A percentile compares a stretch with the other conserved stretches of the same genome.
phyloP scores from a whole-genome alignment of 2,888 invertebrate genomes.

The Habrosyne pyritoides region DNA sequence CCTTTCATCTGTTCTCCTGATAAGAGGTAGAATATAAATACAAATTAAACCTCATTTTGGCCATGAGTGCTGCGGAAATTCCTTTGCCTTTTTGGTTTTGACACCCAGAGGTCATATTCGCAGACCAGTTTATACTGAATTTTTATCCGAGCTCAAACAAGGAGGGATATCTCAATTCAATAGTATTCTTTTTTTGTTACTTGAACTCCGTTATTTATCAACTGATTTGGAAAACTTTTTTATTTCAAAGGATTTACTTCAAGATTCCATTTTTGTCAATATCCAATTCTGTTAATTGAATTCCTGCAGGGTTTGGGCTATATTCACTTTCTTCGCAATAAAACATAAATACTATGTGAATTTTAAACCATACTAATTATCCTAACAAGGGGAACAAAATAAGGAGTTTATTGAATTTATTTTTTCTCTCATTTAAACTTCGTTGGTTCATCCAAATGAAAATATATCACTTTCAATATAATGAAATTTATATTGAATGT shows the following conservation, averaged over 20 bases:
- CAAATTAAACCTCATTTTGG: neutral
- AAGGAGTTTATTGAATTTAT: neutral
- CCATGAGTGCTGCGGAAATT: constrained; percentile 4
- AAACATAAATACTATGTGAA: neutral
- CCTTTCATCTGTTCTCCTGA: neutral
- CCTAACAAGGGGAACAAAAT: neutral
- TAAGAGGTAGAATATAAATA: neutral
- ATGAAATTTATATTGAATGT: too few relatives aligned
- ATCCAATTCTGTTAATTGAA: too few relatives aligned
- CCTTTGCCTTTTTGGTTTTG: neutral
- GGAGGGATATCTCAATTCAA: too few relatives aligned
- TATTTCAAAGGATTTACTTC: too few relatives aligned
- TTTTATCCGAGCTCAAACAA: too few relatives aligned
- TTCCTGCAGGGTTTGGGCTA: neutral
- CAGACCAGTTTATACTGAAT: constrained; percentile 10
- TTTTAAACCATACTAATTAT: too few relatives aligned
- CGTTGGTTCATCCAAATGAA: too few relatives aligned
- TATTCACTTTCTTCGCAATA: neutral
- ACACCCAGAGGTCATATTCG: neutral
- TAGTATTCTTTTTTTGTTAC: neutral
- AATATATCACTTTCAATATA: too few relatives aligned
- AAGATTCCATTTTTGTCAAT: too few relatives aligned
- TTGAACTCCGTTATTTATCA: too few relatives aligned
- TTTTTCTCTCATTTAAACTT: neutral
- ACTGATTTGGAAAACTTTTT: too few relatives aligned